Base-by-base conservation (phyloP, 1,140 invertebrate genomes). In the Heliconius hermathena region DNA sequence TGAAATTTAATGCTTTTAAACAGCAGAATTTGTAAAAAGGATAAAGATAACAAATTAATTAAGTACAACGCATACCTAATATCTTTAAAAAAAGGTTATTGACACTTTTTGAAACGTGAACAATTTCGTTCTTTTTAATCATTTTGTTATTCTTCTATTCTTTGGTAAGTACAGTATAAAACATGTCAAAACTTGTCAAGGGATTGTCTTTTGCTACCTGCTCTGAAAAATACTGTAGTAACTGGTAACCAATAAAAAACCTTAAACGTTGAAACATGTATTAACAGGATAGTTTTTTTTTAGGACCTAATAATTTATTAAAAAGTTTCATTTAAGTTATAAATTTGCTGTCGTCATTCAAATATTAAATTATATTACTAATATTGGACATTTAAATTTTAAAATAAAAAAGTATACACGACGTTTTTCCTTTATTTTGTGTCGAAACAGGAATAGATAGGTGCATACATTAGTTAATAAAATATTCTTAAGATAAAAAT, bases 151-250 rank as follows among this genome's bases (percentile, higher is more conserved):
- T 11, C 13, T 5, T 46, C 41, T 46, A 46, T 46, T 16, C 16
- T 46, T 16, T 16, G 13, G 16, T n/a, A n/a, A n/a, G n/a, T 16
- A 46, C 41, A 46, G 38, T 41, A 46, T 46, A 29, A 60, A 71
- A 74, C 77, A 73, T 78, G 77, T 78, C 74, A 46, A n/a, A 78
- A 78, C 77, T 74, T 78, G 77, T 78, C 73, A 78, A 49, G 33
- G 57, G 54, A 20, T 76, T 29, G 2, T 4, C 5, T 29, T 66
- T 29, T 66, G 22, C 26, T 66, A 66, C 60, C 60, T 66, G 60
- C 60, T 66, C 11, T 29, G n/a, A 66, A 26, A 26, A 26, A 66
- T 29, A 29, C 3, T 66, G 60, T 8, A 20, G 20, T 57, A 22
- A 57, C 54, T 3, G 54, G 20, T 57, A 22, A 57, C n/a, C 11